A percentile compares a stretch with the other conserved stretches of the same genome.
Conservation (phyloP, 2,113 vertebrate species). For the Tamias sibiricus region DNA sequence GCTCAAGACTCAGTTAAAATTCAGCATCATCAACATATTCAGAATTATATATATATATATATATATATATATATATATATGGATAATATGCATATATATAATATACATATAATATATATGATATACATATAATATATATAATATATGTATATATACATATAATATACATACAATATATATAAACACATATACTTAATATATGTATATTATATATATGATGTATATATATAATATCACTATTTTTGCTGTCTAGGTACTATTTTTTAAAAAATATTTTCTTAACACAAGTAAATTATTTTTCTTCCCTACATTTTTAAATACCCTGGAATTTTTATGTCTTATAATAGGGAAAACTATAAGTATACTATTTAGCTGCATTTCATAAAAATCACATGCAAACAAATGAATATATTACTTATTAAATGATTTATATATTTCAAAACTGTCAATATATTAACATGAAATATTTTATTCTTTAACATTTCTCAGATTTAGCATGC, state of each 20-base stretch:
- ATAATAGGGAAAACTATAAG: background rate
- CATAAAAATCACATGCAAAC: conserved; percentile 48
- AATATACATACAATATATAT: too few relatives aligned
- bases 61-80: too few relatives aligned
- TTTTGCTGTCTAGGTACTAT: conserved; percentile 31
- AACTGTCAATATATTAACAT: conserved; percentile 37
- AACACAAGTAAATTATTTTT: conserved; percentile 45
- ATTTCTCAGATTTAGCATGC: conserved; percentile 70
- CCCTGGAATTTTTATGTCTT: background rate
- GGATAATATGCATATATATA: too few relatives aligned
- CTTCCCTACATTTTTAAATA: background rate
- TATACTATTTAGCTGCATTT: conserved; percentile 22
- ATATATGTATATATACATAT: too few relatives aligned
- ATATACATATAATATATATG: too few relatives aligned
- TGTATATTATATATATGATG: too few relatives aligned
- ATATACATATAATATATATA: too few relatives aligned
- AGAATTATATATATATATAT: background rate
- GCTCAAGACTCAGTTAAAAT: background rate
- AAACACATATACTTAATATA: too few relatives aligned
- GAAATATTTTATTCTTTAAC: conserved; percentile 65
- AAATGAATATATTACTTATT: conserved; percentile 37
- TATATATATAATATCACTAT: background rate
- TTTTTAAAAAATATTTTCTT: conserved; percentile 61
- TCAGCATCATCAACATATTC: background rate
- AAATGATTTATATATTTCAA: conserved; percentile 47